These are phyloP conservation scores for Drosophila nasuta DNA, from an alignment of 1,140 invertebrate species.

Conservation along the genomic window DNA sequence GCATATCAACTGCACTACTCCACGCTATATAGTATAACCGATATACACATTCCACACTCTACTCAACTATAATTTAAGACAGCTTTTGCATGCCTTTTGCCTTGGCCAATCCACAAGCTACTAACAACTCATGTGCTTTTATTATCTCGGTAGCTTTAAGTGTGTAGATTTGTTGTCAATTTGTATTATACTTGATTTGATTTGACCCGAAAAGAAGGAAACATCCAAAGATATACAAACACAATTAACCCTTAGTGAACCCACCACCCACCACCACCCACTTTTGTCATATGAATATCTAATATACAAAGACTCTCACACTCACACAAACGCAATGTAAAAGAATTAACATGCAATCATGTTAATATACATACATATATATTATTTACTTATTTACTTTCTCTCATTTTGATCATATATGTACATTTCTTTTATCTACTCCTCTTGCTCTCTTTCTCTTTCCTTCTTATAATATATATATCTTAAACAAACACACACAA, in stretches of 20 bases:
- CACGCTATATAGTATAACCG: not conserved
- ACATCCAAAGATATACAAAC: slow-evolving; percentile 25
- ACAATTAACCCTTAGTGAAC: slow-evolving; percentile 45
- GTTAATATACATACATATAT: slow-evolving; percentile 12
- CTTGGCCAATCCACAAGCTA: slow-evolving; percentile 15
- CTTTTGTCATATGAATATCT: slow-evolving; percentile 21
- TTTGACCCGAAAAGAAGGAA: slow-evolving; percentile 32
- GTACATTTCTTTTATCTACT: slow-evolving; percentile 57
- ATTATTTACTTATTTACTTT: slow-evolving; percentile 34
- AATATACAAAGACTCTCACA: slow-evolving; percentile 28
- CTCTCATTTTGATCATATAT: slow-evolving; percentile 63
- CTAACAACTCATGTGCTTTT: slow-evolving; percentile 16
- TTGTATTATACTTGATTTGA: slow-evolving; percentile 45
- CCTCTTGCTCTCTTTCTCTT: slow-evolving; percentile 67
- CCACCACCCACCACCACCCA: slow-evolving; percentile 8
- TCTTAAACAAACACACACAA: slow-evolving; percentile 3
- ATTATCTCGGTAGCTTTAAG: slow-evolving; percentile 61
- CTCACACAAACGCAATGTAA: slow-evolving; percentile 39
- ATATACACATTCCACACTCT: not conserved
- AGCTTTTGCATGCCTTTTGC: slow-evolving; percentile 27
- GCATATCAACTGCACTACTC: slow-evolving; percentile 19
- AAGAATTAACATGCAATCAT: slow-evolving; percentile 32
- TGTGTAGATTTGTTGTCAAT: slow-evolving; percentile 53
- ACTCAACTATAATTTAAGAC: not conserved
- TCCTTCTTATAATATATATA: slow-evolving; percentile 28